These are phyloP conservation scores for Phenganax stokvisi DNA, from an alignment of 92 coral and sea anemone species.

Conservation along the genomic window DNA sequence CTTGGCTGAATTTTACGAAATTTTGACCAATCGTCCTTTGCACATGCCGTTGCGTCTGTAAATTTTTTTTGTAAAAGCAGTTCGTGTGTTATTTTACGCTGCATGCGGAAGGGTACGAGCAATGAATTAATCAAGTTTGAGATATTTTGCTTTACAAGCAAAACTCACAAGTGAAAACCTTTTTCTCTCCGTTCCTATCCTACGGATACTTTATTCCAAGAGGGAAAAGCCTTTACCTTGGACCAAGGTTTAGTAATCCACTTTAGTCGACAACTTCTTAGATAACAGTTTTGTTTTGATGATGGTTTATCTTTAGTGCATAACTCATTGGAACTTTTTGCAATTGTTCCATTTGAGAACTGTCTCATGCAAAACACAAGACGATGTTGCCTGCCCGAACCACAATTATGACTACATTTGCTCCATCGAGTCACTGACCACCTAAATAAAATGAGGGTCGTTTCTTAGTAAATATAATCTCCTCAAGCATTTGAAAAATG, in stretches of 20 bases:
- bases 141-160: too few species aligned
- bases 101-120: too few species aligned
- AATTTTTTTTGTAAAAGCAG: too few species aligned
- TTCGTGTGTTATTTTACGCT: too few species aligned
- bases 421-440: constrained; percentile 83
- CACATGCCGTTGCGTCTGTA: too few species aligned
- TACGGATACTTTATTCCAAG: neutral
- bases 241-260: constrained; percentile 81
- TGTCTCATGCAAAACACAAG: constrained; percentile 62
- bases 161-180: too few species aligned
- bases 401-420: constrained; percentile 74
- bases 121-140: too few species aligned
- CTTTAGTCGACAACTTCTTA: constrained; percentile 65
- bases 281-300: constrained; percentile 68
- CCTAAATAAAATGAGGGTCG: constrained; percentile 46
- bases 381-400: constrained; percentile 72
- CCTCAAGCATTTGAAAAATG: neutral
- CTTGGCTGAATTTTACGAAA: too few species aligned
- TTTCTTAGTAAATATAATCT: neutral
- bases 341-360: constrained; percentile 59
- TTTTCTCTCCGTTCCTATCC: too few species aligned
- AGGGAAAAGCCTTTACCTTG: constrained; percentile 44
- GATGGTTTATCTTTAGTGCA: constrained; percentile 93
- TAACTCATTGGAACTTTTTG: constrained; percentile 35
- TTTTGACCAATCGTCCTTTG: too few species aligned